These are phyloP conservation scores for Amphiura filiformis DNA, from an alignment of 35 echinoderm and acorn worm species.

Conservation along the genomic window DNA sequence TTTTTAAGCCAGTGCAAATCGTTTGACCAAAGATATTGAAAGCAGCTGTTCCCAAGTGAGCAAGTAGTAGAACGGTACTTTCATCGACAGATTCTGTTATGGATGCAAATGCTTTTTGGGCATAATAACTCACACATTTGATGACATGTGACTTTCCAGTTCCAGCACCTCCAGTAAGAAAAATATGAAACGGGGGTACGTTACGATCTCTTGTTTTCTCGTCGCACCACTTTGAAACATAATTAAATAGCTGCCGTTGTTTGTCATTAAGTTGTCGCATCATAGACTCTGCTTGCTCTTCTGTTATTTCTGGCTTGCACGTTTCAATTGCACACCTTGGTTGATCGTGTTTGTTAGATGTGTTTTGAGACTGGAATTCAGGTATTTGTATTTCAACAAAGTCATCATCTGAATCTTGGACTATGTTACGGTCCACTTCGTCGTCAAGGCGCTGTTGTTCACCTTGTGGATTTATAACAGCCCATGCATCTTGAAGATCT, in stretches of 20 bases:
- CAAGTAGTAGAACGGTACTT: too few relatives aligned
- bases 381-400: constrained; percentile 23
- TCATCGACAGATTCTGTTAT: too few relatives aligned
- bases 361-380: constrained; percentile 29
- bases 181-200: constrained; percentile 65
- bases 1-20: constrained; percentile 12
- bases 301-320: not conserved
- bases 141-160: too few relatives aligned
- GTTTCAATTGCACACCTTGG: too few relatives aligned
- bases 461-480: constrained; percentile 42
- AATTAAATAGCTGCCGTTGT: constrained; percentile 57
- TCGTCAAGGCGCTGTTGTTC: constrained; percentile 41
- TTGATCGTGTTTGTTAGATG: not conserved
- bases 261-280: constrained; percentile 54
- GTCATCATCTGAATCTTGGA: constrained; percentile 25
- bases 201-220: constrained; percentile 44
- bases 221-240: constrained; percentile 47
- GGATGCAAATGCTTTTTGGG: constrained; percentile 14
- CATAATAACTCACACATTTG: too few relatives aligned
- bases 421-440: not conserved
- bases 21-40: constrained; percentile 45
- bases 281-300: constrained; percentile 14
- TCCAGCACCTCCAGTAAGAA: constrained; percentile 60
- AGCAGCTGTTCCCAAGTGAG: too few relatives aligned
- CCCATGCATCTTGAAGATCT: constrained; percentile 57